Conservation (phyloP, 2,888 invertebrate species). For the Cyaniris semiargus region DNA sequence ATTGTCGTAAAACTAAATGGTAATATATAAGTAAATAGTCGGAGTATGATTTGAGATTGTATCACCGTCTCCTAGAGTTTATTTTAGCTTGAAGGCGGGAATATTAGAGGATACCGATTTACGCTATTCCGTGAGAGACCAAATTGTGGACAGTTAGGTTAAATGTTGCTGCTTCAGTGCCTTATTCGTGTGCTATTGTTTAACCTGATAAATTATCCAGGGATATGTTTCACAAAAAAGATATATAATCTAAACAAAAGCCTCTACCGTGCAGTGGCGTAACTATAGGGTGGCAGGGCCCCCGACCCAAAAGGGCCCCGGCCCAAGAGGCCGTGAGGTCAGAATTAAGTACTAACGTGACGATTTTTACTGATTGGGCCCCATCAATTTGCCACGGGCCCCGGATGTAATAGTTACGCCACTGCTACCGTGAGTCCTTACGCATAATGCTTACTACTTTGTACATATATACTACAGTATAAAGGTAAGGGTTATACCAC, state of each 20-base stretch:
- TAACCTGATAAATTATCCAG: conserved; percentile 56
- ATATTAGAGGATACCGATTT: conserved; percentile 54
- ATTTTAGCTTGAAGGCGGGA: conserved; percentile 31
- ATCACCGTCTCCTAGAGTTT: neutral
- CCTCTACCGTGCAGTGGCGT: too few species aligned
- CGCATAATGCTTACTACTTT: neutral
- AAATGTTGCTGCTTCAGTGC: conserved; percentile 66
- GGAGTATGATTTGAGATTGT: conserved; percentile 27
- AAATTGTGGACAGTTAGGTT: conserved; percentile 73
- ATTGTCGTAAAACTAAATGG: conserved; percentile 37
- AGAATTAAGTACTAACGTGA: too few species aligned
- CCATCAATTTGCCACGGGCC: too few species aligned
- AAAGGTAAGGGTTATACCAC: neutral
- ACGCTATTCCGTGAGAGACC: conserved; percentile 65
- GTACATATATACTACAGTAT: neutral
- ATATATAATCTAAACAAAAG: conserved; percentile 37
- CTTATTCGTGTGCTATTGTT: conserved; percentile 64
- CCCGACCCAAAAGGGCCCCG: too few species aligned
- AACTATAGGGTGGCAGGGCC: too few species aligned
- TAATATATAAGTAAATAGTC: conserved; percentile 36
- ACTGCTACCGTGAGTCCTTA: too few species aligned
- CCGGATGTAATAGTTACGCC: too few species aligned
- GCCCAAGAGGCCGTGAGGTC: too few species aligned
- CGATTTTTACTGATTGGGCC: too few species aligned
- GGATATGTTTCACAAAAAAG: conserved; percentile 33